Base-by-base conservation (phyloP, 2,797 vertebrate genomes). In the Streptopelia turtur region DNA sequence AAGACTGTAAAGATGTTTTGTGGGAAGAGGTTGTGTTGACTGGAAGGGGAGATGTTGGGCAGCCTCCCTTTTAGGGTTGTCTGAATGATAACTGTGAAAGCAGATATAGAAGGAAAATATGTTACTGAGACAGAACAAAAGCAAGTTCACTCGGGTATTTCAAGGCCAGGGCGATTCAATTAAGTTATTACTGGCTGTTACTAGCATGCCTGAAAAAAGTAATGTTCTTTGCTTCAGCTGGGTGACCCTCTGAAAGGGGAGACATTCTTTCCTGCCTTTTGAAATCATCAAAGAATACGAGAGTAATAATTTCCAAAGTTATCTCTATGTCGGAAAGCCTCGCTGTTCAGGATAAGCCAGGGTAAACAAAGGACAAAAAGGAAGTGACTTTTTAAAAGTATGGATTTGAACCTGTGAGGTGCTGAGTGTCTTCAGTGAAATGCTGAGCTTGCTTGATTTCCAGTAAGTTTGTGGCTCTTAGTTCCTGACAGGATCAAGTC, bases 181-280 rank as follows among this genome's bases (percentile, higher is more conserved):
- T 93, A 90, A 97, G 83, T 97, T 97, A 95, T 97, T 97, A 96
- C 89, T 87, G 95, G 85, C 93, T 97, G 52, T 94, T 94, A 92
- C 94, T 97, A 98, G 92, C 88, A 91, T 83, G 87, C 71, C 85
- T 70, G 84, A 77, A 82, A 95, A 95, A 95, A 87, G 56, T 90
- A 83, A 76, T 61, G 74, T 83, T 85, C 76, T 93, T 84, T 81
- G 22, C 76, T 94, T 93, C 30, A 65, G 35, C 77, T 93, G 93
- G 74, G 87, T 96, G 96, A 85, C 92, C 94, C 94, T 96, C 52
- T 3, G 85, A 95, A 89, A 72, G 65, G 82, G 93, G 91, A 95
- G 94, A 95, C 82, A 96, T 97, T 96, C 90, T 97, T 97, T 97
- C 90, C 87, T 75, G 55, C 35, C 94, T 89, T 97, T 97, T 95